Evolutionary conservation across 2,888 invertebrate species (phyloP).

Genomic region (Drosophila maculinotata): DNA sequence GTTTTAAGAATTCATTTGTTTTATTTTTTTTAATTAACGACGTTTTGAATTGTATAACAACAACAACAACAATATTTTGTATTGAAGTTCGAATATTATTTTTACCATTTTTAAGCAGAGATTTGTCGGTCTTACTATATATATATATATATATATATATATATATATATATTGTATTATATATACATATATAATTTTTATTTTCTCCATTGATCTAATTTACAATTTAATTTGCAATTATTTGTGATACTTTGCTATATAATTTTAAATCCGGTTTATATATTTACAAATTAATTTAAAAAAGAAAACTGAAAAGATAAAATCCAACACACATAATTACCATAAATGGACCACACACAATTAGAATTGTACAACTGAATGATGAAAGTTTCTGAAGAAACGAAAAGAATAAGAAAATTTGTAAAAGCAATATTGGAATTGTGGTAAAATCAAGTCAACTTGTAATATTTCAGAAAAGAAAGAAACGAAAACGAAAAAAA

Average conservation of each 20-base stretch:
- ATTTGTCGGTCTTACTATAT: slow-evolving; percentile 59
- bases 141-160: slow-evolving; percentile 41
- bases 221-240: slow-evolving; percentile 83
- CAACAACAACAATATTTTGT: slow-evolving; percentile 43
- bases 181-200: slow-evolving; percentile 48
- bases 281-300: slow-evolving; percentile 48
- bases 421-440: slow-evolving; percentile 61
- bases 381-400: slow-evolving; percentile 43
- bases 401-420: slow-evolving; percentile 37
- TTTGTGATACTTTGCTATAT: slow-evolving; percentile 84
- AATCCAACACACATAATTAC: slow-evolving; percentile 26
- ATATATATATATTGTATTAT: slow-evolving; percentile 29
- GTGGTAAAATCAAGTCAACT: slow-evolving; percentile 61
- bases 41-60: slow-evolving; percentile 41
- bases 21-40: slow-evolving; percentile 34
- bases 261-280: slow-evolving; percentile 67
- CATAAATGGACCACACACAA: slow-evolving; percentile 47
- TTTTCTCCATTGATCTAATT: slow-evolving; percentile 76
- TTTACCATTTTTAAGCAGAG: slow-evolving; percentile 68
- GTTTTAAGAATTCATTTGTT: slow-evolving; percentile 27
- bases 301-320: slow-evolving; percentile 20
- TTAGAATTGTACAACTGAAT: slow-evolving; percentile 48
- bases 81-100: slow-evolving; percentile 74
- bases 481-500: slow-evolving; percentile 29
- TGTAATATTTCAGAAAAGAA: slow-evolving; percentile 49